These are phyloP conservation scores for Siphonodentalium dalli DNA, from an alignment of 2,888 invertebrate genomes.

Conservation along the genomic window DNA sequence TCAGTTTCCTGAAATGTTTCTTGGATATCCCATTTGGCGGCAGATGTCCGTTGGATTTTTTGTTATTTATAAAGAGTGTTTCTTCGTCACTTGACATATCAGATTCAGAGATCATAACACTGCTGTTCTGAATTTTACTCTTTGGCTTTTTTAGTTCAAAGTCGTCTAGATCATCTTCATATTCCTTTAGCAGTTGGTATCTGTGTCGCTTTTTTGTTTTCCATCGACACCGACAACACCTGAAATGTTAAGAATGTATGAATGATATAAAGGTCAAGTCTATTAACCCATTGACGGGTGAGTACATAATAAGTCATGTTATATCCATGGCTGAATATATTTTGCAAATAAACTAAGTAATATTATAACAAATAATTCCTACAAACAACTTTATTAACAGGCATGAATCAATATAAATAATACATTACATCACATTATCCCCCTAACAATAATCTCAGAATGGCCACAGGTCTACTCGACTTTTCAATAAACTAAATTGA, in stretches of 20 bases:
- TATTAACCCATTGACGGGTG: too few relatives aligned
- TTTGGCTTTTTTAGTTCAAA: constrained; percentile 44
- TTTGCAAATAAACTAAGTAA: too few relatives aligned
- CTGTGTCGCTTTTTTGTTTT: constrained; percentile 58
- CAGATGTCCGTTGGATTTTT: constrained; percentile 53
- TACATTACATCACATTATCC: too few relatives aligned
- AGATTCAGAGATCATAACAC: constrained; percentile 61
- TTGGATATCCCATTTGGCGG: constrained; percentile 45
- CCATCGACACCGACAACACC: constrained; percentile 39
- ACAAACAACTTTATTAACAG: too few relatives aligned
- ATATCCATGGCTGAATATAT: too few relatives aligned
- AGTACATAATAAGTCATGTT: too few relatives aligned
- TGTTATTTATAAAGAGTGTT: constrained; percentile 57
- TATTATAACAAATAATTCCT: too few relatives aligned
- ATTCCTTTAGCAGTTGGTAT: constrained; percentile 60
- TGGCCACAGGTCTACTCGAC: too few relatives aligned
- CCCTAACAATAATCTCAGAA: too few relatives aligned
- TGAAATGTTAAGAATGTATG: constrained; percentile 21
- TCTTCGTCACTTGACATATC: constrained; percentile 62
- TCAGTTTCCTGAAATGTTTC: constrained; percentile 39
- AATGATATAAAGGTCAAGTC: neutral
- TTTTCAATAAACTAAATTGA: too few relatives aligned
- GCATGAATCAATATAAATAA: too few relatives aligned
- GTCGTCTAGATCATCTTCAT: constrained; percentile 44
- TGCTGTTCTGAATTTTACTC: constrained; percentile 60